A percentile compares a stretch with the other conserved stretches of the same genome.
Evolutionary conservation across 2,797 vertebrate species (phyloP).

Genomic region (Danio aesculapii): DNA sequence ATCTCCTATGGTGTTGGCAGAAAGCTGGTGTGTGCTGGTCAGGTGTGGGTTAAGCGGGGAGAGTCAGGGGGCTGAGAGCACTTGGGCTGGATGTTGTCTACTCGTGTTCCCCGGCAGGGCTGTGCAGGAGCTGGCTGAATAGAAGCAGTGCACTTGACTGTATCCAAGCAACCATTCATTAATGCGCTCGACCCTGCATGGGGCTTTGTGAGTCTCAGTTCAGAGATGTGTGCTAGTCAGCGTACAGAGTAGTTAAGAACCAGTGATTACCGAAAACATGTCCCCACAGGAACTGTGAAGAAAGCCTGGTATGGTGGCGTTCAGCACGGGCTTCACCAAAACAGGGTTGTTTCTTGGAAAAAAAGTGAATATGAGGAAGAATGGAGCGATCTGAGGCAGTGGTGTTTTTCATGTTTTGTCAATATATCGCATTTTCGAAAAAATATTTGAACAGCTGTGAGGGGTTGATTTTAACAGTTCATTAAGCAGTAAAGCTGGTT

Average conservation of each 20-base stretch:
- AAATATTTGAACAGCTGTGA: slow-evolving; percentile 38
- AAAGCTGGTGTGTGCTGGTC: slow-evolving; percentile 22
- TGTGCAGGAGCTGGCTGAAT: slow-evolving; percentile 2
- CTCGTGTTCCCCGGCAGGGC: slow-evolving; percentile 37
- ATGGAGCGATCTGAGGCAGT: neutral
- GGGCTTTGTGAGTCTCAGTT: slow-evolving; percentile 54
- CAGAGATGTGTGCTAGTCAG: slow-evolving; percentile 49
- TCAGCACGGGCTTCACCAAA: slow-evolving; percentile 20
- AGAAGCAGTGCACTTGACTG: slow-evolving; percentile 48
- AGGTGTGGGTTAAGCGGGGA: slow-evolving; percentile 43
- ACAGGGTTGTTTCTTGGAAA: neutral
- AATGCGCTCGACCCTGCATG: slow-evolving; percentile 40
- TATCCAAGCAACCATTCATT: slow-evolving; percentile 66
- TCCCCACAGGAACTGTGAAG: slow-evolving; percentile 48
- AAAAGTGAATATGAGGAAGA: neutral
- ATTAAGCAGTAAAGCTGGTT: slow-evolving; percentile 43
- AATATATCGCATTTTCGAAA: slow-evolving; percentile 27
- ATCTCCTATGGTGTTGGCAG: slow-evolving; percentile 15
- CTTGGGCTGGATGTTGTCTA: slow-evolving; percentile 36
- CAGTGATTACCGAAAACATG: slow-evolving; percentile 63
- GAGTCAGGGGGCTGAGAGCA: slow-evolving; percentile 43
- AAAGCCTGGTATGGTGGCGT: slow-evolving; percentile 43
- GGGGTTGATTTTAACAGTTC: slow-evolving; percentile 47
- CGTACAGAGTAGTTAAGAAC: slow-evolving; percentile 54
- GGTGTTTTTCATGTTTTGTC: slow-evolving; percentile 27